These are phyloP conservation scores for Dorcus parallelipipedus DNA, from an alignment of 2,888 invertebrate species.

Conservation along the genomic window DNA sequence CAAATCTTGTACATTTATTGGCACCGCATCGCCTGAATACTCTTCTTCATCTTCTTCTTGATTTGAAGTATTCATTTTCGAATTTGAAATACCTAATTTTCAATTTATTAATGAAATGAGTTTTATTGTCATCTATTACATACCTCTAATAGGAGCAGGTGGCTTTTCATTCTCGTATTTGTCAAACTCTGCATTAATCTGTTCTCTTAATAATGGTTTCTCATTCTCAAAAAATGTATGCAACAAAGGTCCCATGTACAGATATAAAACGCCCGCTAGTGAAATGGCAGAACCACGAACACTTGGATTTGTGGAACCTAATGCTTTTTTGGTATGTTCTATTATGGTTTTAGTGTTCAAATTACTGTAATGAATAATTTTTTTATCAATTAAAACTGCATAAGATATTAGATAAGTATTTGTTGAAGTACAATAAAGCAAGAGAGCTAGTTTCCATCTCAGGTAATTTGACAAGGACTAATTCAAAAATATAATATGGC, in stretches of 20 bases:
- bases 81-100: conserved; percentile 16
- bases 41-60: conserved; percentile 41
- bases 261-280: conserved; percentile 72
- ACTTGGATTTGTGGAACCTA: conserved; percentile 80
- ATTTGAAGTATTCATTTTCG: conserved; percentile 38
- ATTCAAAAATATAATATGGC: too few relatives aligned
- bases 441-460: too few relatives aligned
- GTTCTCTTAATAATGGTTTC: conserved; percentile 78
- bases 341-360: conserved; percentile 71
- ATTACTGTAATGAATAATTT: conserved; percentile 36
- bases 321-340: conserved; percentile 77
- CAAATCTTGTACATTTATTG: conserved; percentile 62
- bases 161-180: conserved; percentile 74
- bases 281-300: conserved; percentile 76
- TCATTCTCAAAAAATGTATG: conserved; percentile 81
- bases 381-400: not conserved
- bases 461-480: too few relatives aligned
- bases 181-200: conserved; percentile 82
- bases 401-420: too few relatives aligned
- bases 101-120: too few relatives aligned
- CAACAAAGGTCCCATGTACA: conserved; percentile 76
- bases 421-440: too few relatives aligned
- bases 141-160: conserved; percentile 69
- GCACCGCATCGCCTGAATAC: conserved; percentile 51
- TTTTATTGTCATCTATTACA: not conserved